These are phyloP conservation scores for Hermaeophaga mercurialis DNA, from an alignment of 2,888 invertebrate genomes.

Conservation along the genomic window DNA sequence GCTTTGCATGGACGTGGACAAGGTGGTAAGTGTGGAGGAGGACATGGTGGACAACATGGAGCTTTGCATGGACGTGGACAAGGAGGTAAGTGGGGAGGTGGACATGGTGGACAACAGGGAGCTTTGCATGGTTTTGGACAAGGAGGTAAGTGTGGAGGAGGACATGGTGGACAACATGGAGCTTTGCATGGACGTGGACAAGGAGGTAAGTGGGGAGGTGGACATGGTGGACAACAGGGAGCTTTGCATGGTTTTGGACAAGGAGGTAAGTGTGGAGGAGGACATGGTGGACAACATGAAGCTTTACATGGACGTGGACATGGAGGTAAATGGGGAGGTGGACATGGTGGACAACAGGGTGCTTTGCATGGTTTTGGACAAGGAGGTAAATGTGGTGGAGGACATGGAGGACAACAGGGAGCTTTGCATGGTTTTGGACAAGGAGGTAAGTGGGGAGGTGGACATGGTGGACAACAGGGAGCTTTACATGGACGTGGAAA, in stretches of 20 bases:
- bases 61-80: neutral
- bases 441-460: neutral
- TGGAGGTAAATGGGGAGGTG: neutral
- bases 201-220: neutral
- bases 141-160: constrained; percentile 5
- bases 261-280: neutral
- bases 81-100: constrained; percentile 8
- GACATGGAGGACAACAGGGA: neutral
- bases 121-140: neutral
- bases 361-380: neutral
- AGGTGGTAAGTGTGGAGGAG: constrained; percentile 1
- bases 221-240: neutral
- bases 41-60: constrained; percentile 10
- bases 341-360: neutral
- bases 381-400: neutral
- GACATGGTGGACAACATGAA: neutral
- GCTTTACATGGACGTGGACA: neutral
- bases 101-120: constrained; percentile 16
- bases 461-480: neutral
- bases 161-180: constrained; percentile 6
- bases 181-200: neutral
- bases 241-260: neutral
- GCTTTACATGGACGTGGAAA: neutral
- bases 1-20: neutral
- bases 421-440: constrained; percentile 1